Evolutionary conservation across 2,113 vertebrate species (phyloP).

Genomic region (Acrocephalus kingi): DNA sequence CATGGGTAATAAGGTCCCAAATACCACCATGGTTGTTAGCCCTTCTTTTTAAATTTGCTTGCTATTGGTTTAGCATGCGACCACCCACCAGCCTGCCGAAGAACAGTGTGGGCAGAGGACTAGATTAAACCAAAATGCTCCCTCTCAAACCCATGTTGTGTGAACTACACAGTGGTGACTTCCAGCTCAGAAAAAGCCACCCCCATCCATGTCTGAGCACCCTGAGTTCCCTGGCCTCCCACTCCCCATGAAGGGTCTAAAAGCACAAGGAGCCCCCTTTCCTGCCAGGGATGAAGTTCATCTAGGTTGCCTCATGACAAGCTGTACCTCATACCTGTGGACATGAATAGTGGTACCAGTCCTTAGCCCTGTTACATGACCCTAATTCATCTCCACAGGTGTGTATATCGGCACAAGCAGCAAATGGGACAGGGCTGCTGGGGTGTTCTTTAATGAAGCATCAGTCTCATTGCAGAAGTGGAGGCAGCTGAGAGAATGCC

Average conservation of each 20-base stretch:
- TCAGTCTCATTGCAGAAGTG: no score
- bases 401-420: no score
- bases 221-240: rapidly evolving
- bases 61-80: background rate
- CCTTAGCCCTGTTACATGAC: rapidly evolving
- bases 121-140: background rate
- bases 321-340: background rate
- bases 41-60: background rate
- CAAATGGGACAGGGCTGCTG: no score
- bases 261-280: background rate
- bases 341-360: background rate
- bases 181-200: background rate
- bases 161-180: background rate
- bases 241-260: background rate
- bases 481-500: no score
- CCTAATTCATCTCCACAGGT: background rate
- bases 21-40: background rate
- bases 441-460: no score
- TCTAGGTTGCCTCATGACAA: background rate
- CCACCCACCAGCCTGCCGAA: background rate
- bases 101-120: background rate
- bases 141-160: background rate
- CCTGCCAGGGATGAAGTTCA: background rate
- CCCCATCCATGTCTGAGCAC: background rate
- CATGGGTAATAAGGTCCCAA: background rate